phyloP scores from a whole-genome alignment of 1,140 invertebrate species.

The Eulimnadia texana region DNA sequence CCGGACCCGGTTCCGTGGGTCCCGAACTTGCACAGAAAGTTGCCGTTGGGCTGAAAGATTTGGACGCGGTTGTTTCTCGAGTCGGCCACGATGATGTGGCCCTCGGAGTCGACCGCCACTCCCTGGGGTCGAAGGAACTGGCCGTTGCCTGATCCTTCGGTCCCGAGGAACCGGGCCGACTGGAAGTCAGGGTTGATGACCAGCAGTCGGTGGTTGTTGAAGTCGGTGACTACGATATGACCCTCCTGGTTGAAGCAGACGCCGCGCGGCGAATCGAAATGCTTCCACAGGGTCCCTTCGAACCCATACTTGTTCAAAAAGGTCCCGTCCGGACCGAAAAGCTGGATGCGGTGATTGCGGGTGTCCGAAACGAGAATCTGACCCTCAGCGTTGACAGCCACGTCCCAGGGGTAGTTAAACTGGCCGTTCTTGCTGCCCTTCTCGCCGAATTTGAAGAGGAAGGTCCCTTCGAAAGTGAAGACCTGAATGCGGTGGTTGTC shows the following conservation, averaged over 20 bases:
- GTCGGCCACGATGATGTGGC: slow-evolving; percentile 77
- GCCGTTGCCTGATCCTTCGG: slow-evolving; percentile 52
- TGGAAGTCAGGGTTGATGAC: slow-evolving; percentile 57
- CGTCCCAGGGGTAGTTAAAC: slow-evolving; percentile 94
- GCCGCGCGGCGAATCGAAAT: slow-evolving; percentile 79
- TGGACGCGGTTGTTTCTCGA: slow-evolving; percentile 76
- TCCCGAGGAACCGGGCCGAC: slow-evolving; percentile 48
- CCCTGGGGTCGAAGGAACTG: slow-evolving; percentile 80
- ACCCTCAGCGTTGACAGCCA: slow-evolving; percentile 64
- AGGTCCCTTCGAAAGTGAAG: slow-evolving; percentile 61
- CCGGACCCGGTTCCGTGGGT: slow-evolving; percentile 33
- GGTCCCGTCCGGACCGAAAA: slow-evolving; percentile 62
- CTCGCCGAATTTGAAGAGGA: slow-evolving; percentile 71
- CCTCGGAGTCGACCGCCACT: slow-evolving; percentile 70
- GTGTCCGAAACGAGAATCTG: slow-evolving; percentile 85
- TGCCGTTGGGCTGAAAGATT: slow-evolving; percentile 32
- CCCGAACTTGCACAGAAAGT: slow-evolving; percentile 35
- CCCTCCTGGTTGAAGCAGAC: slow-evolving; percentile 68
- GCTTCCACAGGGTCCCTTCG: slow-evolving; percentile 59
- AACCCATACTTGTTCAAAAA: slow-evolving; percentile 76
- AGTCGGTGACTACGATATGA: slow-evolving; percentile 76
- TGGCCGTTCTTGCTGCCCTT: slow-evolving; percentile 69
- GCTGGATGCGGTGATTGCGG: slow-evolving; percentile 78
- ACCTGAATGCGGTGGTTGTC: slow-evolving; percentile 90
- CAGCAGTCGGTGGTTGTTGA: slow-evolving; percentile 82